phyloP scores from a whole-genome alignment of 2,113 vertebrate genomes.

The Syngnathoides biaculeatus region DNA sequence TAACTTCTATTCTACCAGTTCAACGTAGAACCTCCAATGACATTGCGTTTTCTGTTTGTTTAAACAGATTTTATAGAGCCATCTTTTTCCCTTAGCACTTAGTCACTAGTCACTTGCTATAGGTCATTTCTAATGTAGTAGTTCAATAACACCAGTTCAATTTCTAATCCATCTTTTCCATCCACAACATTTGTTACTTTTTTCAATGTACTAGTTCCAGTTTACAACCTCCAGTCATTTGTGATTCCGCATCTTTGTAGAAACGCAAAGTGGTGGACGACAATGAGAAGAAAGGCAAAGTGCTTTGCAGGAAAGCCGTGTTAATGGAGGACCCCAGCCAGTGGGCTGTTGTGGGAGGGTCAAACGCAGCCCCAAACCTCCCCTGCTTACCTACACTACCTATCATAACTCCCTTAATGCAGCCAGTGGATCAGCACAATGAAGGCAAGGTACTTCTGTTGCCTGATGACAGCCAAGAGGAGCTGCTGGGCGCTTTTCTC shows the following conservation, averaged over 20 bases:
- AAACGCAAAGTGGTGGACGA: constrained; percentile 60
- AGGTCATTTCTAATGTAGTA: too few relatives aligned
- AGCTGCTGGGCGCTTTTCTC: constrained; percentile 37
- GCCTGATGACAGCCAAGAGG: constrained; percentile 35
- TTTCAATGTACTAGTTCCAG: background rate
- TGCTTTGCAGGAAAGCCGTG: constrained; percentile 9
- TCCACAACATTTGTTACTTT: too few relatives aligned
- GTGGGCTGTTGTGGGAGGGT: constrained; percentile 3
- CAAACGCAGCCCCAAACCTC: constrained; percentile 7
- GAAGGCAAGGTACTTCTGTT: constrained; percentile 42
- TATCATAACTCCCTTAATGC: constrained; percentile 40
- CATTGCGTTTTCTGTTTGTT: too few relatives aligned
- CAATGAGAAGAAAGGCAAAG: constrained; percentile 41
- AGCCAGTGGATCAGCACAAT: constrained; percentile 26
- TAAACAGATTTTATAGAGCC: background rate
- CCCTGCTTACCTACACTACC: constrained; percentile 22
- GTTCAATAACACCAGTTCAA: background rate
- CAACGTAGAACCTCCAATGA: too few relatives aligned
- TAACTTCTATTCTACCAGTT: too few relatives aligned
- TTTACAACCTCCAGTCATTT: background rate
- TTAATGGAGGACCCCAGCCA: constrained; percentile 30
- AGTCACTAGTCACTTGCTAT: too few relatives aligned
- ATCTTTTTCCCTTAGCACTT: too few relatives aligned
- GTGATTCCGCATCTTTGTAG: constrained; percentile 30
- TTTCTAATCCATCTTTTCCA: background rate